Percentiles rank a stretch among this genome's conserved stretches.
phyloP scores from a whole-genome alignment of 1,140 invertebrate genomes.

The Delia radicum region DNA sequence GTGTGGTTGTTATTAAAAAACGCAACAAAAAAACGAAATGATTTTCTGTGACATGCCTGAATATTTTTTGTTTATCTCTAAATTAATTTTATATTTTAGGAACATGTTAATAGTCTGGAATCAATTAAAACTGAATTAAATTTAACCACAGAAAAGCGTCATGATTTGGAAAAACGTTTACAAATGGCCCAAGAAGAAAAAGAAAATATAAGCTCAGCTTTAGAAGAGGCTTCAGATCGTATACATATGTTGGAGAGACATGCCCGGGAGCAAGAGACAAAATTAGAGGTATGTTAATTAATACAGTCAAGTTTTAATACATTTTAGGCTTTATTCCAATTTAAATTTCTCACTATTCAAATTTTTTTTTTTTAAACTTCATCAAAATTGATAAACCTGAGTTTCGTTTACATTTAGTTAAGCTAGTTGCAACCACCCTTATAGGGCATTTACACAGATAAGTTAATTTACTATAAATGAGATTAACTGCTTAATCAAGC shows the following conservation, averaged over 20 bases:
- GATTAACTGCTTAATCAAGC: too few relatives aligned
- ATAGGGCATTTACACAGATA: too few relatives aligned
- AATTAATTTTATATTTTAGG: too few relatives aligned
- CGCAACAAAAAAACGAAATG: background rate
- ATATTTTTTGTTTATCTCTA: constrained; percentile 7
- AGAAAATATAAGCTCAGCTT: constrained; percentile 71
- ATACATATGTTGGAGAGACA: constrained; percentile 82
- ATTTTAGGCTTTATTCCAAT: too few relatives aligned
- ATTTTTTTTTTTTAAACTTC: too few relatives aligned
- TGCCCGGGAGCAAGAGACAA: constrained; percentile 76
- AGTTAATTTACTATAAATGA: too few relatives aligned
- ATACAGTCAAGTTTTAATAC: background rate
- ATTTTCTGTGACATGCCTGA: background rate
- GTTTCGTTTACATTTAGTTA: too few relatives aligned
- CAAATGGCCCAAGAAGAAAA: constrained; percentile 73
- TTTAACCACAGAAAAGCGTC: constrained; percentile 79
- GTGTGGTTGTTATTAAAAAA: too few relatives aligned
- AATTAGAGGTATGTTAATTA: constrained; percentile 46
- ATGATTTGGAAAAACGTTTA: constrained; percentile 79
- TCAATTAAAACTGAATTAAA: constrained; percentile 85
- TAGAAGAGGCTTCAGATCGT: constrained; percentile 87
- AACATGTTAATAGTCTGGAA: constrained; percentile 87
- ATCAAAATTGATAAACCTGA: too few relatives aligned
- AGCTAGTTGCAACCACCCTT: too few relatives aligned
- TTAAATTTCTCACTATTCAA: too few relatives aligned